Evolutionary conservation across 2,888 invertebrate genomes (phyloP).

Genomic region (Aphelenchoides bicaudatus): DNA sequence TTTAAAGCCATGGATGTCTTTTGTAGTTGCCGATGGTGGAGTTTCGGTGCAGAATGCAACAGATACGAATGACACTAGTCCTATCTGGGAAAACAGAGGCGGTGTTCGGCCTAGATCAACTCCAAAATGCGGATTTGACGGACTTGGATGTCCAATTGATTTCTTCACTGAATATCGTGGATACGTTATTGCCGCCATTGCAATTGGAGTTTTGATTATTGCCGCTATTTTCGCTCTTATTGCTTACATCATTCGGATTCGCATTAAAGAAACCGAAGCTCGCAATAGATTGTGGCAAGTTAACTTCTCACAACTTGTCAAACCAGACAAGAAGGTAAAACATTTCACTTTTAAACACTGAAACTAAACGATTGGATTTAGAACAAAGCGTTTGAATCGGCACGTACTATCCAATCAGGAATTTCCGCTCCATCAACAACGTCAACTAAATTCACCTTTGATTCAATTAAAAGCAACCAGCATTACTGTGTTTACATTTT

Average conservation of each 20-base stretch:
- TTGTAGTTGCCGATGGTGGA: slow-evolving; percentile 11
- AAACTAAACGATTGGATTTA: background rate
- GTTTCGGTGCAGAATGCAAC: background rate
- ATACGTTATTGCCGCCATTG: slow-evolving; percentile 24
- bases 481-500: slow-evolving; percentile 28
- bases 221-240: slow-evolving; percentile 14
- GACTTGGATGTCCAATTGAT: slow-evolving; percentile 35
- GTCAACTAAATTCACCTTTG: slow-evolving; percentile 36
- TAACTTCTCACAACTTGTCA: slow-evolving; percentile 20
- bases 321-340: slow-evolving; percentile 14
- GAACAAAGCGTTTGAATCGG: slow-evolving; percentile 26
- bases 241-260: slow-evolving; percentile 19
- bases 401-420: slow-evolving; percentile 31
- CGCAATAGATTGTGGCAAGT: slow-evolving; percentile 37
- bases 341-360: background rate
- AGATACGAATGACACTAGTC: background rate
- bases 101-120: slow-evolving; percentile 30
- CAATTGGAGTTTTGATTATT: slow-evolving; percentile 17
- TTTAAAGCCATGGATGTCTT: slow-evolving; percentile 11
- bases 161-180: slow-evolving; percentile 32
- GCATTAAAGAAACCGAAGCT: slow-evolving; percentile 28
- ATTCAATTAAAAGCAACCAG: slow-evolving; percentile 26
- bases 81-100: slow-evolving; percentile 28
- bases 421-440: slow-evolving; percentile 31
- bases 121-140: slow-evolving; percentile 37